Evolutionary conservation across 2,113 vertebrate species (phyloP), one percentile per base, ranked within the genome.

Genomic region (Sprattus sprattus): DNA sequence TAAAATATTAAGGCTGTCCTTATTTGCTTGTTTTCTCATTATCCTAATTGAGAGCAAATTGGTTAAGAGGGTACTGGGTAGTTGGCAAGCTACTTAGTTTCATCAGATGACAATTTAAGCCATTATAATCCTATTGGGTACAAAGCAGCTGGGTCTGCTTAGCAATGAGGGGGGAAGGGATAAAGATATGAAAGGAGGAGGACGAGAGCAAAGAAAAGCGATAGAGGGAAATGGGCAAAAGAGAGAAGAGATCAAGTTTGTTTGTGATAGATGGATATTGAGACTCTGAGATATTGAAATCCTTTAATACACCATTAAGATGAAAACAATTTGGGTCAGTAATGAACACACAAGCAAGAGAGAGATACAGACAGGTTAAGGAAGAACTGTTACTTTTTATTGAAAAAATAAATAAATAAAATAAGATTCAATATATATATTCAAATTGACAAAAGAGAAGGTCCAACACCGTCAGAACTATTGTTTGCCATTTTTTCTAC

Each of bases 41-140:
- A 97, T 95, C 95, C 96, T 98, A 97, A 98, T 97, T 97, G 96
- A 96, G 95, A 93, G 92, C 94, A 95, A 96, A 96, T 96, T 96
- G 95, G 96, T 96, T 97, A 98, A 97, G 96, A 97, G 94, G 96
- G 95, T 91, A 93, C 96, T 93, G 94, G 93, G 92, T 92, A 94
- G 94, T 94, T 95, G 96, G 95, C 95, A 97, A 95, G 95, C 93
- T 95, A 92, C 94, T 96, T 97, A 96, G 95, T 95, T 97, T 95
- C 96, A 95, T 95, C 96, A 95, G 95, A 97, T 95, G 96, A 96
- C 96, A 96, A 95, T 95, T 95, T 97, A 97, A 96, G 94, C 93
- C 93, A 85, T 85, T 78, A 86, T 95, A 95, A 97, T 97, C 97
- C 95, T 96, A 97, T 97, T 98, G 97, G 92, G 75, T 93, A 94